A percentile compares a stretch with the other conserved stretches of the same genome.
Evolutionary conservation across 1,140 invertebrate species (phyloP).

Genomic region (Harlomillsia oculata): DNA sequence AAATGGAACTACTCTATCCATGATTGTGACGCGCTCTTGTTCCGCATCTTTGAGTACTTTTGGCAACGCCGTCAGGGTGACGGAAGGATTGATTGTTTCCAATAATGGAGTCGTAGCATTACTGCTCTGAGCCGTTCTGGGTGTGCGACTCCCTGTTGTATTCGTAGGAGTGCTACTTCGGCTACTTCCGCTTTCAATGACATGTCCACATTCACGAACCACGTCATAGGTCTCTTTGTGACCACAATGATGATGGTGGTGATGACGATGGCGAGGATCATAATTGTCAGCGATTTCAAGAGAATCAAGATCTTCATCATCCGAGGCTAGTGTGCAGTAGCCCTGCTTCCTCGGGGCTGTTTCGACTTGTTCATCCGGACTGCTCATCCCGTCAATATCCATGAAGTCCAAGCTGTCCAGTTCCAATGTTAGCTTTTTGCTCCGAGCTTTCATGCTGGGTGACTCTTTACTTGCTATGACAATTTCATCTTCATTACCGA

Average conservation of each 20-base stretch:
- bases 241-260: too few relatives aligned
- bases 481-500: not conserved
- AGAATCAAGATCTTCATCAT: constrained; percentile 6
- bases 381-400: constrained; percentile 44
- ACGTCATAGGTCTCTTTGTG: too few relatives aligned
- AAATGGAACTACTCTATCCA: constrained; percentile 60
- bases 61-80: not conserved
- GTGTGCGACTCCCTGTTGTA: not conserved
- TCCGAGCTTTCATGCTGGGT: not conserved
- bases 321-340: constrained; percentile 18
- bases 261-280: too few relatives aligned
- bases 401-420: constrained; percentile 58
- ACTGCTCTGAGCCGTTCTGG: not conserved
- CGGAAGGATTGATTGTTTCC: constrained; percentile 17
- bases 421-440: constrained; percentile 36
- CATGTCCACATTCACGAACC: too few relatives aligned
- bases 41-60: not conserved
- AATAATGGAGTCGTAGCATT: not conserved
- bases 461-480: not conserved
- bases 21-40: constrained; percentile 38
- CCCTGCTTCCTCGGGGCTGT: constrained; percentile 14
- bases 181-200: too few relatives aligned
- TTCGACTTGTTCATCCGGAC: constrained; percentile 31
- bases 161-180: constrained; percentile 12
- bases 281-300: too few relatives aligned